Evolutionary conservation across 2,797 vertebrate species (phyloP), one percentile per base, ranked within the genome.

Genomic region (Tarsius wallacei): DNA sequence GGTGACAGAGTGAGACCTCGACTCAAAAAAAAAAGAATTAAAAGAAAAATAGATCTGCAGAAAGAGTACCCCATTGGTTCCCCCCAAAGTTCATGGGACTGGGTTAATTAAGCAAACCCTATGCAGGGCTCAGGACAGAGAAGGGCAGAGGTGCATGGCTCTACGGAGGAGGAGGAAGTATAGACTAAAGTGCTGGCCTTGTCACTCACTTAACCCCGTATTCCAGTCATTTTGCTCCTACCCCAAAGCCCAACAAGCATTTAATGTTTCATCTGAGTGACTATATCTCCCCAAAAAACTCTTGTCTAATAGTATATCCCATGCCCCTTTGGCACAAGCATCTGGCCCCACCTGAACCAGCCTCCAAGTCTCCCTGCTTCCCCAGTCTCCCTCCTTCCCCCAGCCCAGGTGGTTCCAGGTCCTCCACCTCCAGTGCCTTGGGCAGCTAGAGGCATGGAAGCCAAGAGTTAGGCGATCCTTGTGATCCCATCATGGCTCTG

Each of bases 261-360:
- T 84, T 33, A n/a, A 15, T 59, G 42, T 87, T 80, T 87, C 36
- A 31, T 49, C 78, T 28, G 47, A 85, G 24, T 31, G 1, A 42
- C 49, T 66, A 61, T 22, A 68, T 80, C 77, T 90, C 91, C 26
- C 91, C 26, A 66, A 91, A 70, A 84, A 83, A 71, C 47, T 74
- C 94, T 73, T 80, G 28, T 70, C 59, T 64, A 11, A 5, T 15
- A 22, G 59, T 16, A 66, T 63, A 51, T 81, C 47, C 31, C 11
- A 13, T 2, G 12, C 1, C 15, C 36, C 22, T 55, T 91, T 28
- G 73, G 86, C 71, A 61, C 74, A 92, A 53, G 47, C 61, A 9
- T 14, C 55, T 70, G 64, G 33, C 5, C 16, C 2, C 77, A 10
- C 49, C 61, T 1, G 21, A 63, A 71, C 49, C 61, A 21, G 63